Base-by-base conservation (phyloP, 2,113 vertebrate genomes). In the Craseonycteris thonglongyai region DNA sequence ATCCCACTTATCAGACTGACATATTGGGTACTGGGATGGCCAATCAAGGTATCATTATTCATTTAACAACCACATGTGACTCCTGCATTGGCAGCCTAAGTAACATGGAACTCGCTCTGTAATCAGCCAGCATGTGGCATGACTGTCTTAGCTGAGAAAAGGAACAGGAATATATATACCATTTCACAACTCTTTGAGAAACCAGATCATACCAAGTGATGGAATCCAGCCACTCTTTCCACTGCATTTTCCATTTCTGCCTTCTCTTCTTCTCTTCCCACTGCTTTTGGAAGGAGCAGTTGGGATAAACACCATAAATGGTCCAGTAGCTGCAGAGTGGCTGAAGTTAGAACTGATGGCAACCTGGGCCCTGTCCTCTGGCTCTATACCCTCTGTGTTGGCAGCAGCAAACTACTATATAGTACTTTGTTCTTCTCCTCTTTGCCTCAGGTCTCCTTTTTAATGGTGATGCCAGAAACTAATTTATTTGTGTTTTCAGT, bases 251-350 rank as follows among this genome's bases (percentile, higher is more conserved):
- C 35, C 18, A 8, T 33, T 66, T 40, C 49, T 30, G 2, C 30
- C 35, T 74, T 75, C 10, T 45, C n/a, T 59, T 65, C 14, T 86
- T 68, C 10, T 71, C 30, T n/a, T 54, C 21, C 82, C 33, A 26
- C 6, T 33, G 24, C 4, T 35, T 13, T 35, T 68, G 26, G 22
- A 9, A 40, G 49, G 56, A 68, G 58, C 22, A 59, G 21, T 28
- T 75, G 59, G 51, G 12, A 47, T 24, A 24, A 58, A n/a, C 16
- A 1, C 35, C 19, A 0, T 15, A 45, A 18, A 21, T 38, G n/a
- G 11, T 38, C 38, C 49, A 3, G 0, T 2, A 8, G 3, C 4
- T 30, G 6, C 2, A 4, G 24, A 49, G 11, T 28, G 15, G 5
- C 33, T 71, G 28, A 3, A 47, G 2, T 47, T 24, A 7, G 35